Base-by-base conservation (phyloP, 2,888 invertebrate species). In the Priocnemis perturbator region DNA sequence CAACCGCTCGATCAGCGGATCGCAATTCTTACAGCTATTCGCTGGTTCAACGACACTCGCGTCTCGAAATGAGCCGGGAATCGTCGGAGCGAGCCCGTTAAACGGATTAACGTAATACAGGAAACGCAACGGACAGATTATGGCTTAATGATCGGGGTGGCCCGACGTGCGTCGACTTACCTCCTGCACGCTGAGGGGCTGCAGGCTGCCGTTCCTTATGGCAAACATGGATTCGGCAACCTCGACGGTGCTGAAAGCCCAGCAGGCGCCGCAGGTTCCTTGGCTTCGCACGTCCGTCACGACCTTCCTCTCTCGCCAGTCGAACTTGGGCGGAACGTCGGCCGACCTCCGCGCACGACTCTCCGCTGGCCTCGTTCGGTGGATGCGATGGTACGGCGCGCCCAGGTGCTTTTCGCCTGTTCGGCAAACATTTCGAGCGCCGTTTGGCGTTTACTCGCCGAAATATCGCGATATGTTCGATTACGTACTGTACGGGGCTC, bases 201-300 rank as follows among this genome's bases (percentile, higher is more conserved):
- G 87, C 23, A 94, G 85, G 30, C 90, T 91, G 15, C 93, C 93
- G 59, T 91, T 92, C 79, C 91, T 91, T 20, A 95, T 92, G 0
- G 95, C 95, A 57, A 92, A 89, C 94, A 95, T 95, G 0, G 95
- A 92, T 88, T 96, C 96, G 58, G 94, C 91, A 37, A 93, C 93
- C 78, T 93, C 94, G 0, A 95, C 90, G 0, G 93, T 93, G 84
- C 95, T 95, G 88, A 95, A 96, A 0, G 96, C 96, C 96, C 96
- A 96, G 87, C 96, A 96, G 0, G 95, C 96, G 0, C 96, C 96
- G 88, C 96, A 96, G 11, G 91, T 82, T 14, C 93, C 93, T 88
- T 96, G 96, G 87, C 94, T 93, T 62, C 92, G 91, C 0, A 96
- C 91, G 0, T 92, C 89, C 0, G 94, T 92, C 1, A 96, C 90